Conservation (phyloP, 2,797 vertebrate species). For the Nyctibius grandis region DNA sequence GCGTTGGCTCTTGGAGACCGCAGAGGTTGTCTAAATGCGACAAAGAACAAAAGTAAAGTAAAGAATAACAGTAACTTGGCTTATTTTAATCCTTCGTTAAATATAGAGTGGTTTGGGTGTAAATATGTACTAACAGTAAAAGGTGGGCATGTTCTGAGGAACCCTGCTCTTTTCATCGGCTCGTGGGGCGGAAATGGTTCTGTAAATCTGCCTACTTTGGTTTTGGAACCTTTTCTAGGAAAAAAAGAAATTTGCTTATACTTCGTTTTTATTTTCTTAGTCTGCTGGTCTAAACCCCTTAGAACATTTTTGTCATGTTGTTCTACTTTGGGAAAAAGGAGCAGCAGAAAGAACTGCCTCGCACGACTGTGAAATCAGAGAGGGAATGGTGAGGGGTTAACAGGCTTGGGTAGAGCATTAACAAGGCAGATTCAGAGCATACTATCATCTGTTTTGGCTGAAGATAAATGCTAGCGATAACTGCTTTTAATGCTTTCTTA, state of each 20-base stretch:
- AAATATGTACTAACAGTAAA: neutral
- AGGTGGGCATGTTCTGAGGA: neutral
- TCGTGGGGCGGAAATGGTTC: neutral
- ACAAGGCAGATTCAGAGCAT: neutral
- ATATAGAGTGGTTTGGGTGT: neutral
- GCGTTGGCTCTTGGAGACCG: neutral
- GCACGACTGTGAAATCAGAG: neutral
- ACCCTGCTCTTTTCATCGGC: neutral
- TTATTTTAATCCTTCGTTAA: neutral
- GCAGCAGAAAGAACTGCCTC: neutral
- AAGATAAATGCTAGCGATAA: neutral
- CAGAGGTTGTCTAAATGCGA: neutral
- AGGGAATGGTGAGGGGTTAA: neutral
- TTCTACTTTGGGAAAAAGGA: slow-evolving; percentile 20
- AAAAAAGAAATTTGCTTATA: neutral
- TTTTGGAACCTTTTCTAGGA: slow-evolving; percentile 36
- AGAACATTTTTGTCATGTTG: neutral
- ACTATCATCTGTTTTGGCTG: neutral
- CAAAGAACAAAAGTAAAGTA: neutral
- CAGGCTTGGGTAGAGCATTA: neutral
- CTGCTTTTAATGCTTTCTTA: neutral
- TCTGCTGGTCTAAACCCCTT: slow-evolving; percentile 10
- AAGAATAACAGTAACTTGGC: neutral
- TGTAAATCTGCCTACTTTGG: neutral
- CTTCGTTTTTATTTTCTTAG: slow-evolving; percentile 29